Percentiles rank a stretch among this genome's conserved stretches.
Evolutionary conservation across 2,113 vertebrate species (phyloP).

Genomic region (Toxostoma redivivum): DNA sequence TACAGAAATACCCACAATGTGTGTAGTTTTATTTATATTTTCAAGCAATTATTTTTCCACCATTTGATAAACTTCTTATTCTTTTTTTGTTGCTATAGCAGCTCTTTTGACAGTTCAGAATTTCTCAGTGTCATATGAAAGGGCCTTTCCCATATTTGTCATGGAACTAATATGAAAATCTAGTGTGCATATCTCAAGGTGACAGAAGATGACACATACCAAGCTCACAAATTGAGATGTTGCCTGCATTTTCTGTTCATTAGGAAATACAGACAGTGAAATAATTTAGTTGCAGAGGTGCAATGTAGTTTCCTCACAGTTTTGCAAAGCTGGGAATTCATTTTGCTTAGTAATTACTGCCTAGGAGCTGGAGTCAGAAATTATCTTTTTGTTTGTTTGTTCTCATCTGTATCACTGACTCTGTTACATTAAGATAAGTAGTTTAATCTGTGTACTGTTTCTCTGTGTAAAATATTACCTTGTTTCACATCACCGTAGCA

Average conservation of each 20-base stretch:
- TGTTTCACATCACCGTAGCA: neutral
- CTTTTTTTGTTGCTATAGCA: neutral
- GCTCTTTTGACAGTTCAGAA: neutral
- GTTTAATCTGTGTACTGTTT: neutral
- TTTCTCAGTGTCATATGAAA: neutral
- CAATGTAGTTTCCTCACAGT: neutral
- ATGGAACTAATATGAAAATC: neutral
- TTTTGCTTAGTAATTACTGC: neutral
- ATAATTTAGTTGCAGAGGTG: neutral
- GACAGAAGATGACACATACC: neutral
- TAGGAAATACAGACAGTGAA: neutral
- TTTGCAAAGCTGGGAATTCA: neutral
- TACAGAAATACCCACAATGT: neutral
- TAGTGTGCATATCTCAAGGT: neutral
- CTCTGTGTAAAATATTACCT: neutral
- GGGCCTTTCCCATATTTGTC: neutral
- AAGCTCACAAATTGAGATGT: neutral
- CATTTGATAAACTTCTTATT: neutral
- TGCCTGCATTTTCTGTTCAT: neutral
- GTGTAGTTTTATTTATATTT: neutral
- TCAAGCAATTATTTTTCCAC: neutral
- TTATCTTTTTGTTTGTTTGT: slow-evolving; percentile 8
- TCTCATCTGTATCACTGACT: neutral
- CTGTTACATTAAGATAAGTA: slow-evolving; percentile 14
- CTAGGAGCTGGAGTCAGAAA: neutral